Conservation (phyloP, 2,797 vertebrate species). For the Pipistrellus pygmaeus region DNA sequence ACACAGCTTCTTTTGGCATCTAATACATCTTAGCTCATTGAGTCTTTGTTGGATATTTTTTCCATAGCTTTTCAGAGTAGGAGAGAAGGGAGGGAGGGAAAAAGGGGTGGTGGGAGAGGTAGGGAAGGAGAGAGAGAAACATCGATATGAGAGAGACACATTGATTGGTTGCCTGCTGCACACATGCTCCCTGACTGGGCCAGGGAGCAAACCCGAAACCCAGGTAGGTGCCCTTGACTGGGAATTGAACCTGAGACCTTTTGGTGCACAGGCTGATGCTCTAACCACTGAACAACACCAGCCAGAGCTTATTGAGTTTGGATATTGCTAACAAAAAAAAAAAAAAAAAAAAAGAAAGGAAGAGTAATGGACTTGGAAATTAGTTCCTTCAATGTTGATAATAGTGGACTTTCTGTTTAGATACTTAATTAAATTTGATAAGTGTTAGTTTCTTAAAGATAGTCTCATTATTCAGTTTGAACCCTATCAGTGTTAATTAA, state of each 20-base stretch:
- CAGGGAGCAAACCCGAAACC: too few relatives aligned
- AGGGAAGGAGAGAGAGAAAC: too few relatives aligned
- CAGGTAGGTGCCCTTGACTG: too few relatives aligned
- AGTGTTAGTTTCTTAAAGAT: slow-evolving; percentile 13
- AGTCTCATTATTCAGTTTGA: slow-evolving; percentile 36
- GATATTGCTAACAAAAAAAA: neutral
- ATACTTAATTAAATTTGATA: slow-evolving; percentile 43
- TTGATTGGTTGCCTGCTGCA: too few relatives aligned
- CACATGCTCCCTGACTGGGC: too few relatives aligned
- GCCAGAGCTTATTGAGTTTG: neutral
- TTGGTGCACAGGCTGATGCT: too few relatives aligned
- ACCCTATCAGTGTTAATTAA: neutral
- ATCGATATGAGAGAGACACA: too few relatives aligned
- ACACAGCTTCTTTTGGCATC: neutral
- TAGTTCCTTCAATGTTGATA: neutral
- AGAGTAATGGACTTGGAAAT: neutral
- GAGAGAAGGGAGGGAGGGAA: too few relatives aligned
- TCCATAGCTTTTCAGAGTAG: neutral
- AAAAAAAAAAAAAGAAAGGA: neutral
- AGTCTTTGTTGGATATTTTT: neutral
- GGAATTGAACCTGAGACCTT: too few relatives aligned
- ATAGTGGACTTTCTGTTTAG: neutral
- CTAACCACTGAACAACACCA: too few relatives aligned
- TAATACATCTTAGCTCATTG: neutral
- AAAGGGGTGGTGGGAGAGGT: too few relatives aligned